These are phyloP conservation scores for Bactericera cockerelli DNA, from an alignment of 1,140 invertebrate genomes.

Conservation along the genomic window DNA sequence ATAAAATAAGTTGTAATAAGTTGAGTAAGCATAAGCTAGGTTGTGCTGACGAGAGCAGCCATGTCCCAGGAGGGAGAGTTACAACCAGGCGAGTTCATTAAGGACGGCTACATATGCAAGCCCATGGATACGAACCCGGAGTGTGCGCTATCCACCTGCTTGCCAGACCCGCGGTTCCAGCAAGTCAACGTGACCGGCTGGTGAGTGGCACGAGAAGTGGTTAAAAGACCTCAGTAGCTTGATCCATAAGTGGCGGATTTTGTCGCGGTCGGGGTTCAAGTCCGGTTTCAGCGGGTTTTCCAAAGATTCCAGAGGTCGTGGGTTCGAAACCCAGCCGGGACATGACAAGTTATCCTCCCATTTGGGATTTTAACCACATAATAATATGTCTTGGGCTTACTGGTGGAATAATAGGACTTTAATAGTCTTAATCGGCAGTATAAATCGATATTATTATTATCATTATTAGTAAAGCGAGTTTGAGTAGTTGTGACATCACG, in stretches of 20 bases:
- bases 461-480: too few relatives aligned
- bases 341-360: too few relatives aligned
- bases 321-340: too few relatives aligned
- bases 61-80: neutral
- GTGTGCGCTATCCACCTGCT: conserved; percentile 8
- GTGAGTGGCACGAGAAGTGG: neutral
- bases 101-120: neutral
- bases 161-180: conserved; percentile 16
- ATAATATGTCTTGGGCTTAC: too few relatives aligned
- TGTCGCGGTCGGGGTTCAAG: neutral
- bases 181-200: conserved; percentile 16
- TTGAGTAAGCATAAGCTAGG: too few relatives aligned
- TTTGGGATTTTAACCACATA: too few relatives aligned
- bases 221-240: neutral
- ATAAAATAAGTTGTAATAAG: too few relatives aligned
- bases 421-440: too few relatives aligned
- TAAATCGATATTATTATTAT: too few relatives aligned
- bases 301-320: neutral
- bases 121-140: neutral
- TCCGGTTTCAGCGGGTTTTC: neutral
- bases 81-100: neutral
- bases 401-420: too few relatives aligned
- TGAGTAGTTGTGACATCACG: too few relatives aligned
- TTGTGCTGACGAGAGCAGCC: too few relatives aligned
- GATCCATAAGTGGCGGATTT: neutral